phyloP scores from a whole-genome alignment of 1,140 invertebrate genomes.

The Laupala kohalensis region DNA sequence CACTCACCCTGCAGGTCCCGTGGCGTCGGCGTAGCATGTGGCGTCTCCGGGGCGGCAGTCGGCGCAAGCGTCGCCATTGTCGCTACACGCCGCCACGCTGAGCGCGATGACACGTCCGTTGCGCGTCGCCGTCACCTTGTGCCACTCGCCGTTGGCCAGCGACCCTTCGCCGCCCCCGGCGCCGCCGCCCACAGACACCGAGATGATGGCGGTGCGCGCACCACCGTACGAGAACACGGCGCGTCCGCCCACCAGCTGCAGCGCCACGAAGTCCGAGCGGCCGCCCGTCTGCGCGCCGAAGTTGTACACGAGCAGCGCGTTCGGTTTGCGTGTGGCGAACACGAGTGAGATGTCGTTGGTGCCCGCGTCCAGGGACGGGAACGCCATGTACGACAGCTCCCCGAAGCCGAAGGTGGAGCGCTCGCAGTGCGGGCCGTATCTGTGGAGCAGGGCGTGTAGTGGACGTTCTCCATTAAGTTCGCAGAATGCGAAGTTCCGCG shows the following conservation, averaged over 20 bases:
- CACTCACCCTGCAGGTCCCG: constrained; percentile 68
- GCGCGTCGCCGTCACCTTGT: constrained; percentile 79
- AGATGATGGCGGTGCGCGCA: constrained; percentile 69
- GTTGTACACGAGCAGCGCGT: constrained; percentile 79
- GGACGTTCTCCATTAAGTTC: too few species aligned
- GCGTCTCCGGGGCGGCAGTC: constrained; percentile 69
- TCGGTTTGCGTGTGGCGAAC: constrained; percentile 77
- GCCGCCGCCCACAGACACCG: constrained; percentile 46
- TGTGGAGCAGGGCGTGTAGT: constrained; percentile 21
- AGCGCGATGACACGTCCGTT: constrained; percentile 77
- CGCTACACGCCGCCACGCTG: constrained; percentile 63
- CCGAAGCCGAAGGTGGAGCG: constrained; percentile 78
- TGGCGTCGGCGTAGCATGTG: constrained; percentile 68
- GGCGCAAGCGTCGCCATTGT: constrained; percentile 71
- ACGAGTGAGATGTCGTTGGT: constrained; percentile 84
- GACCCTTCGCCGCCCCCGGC: constrained; percentile 22
- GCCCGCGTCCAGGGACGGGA: constrained; percentile 66
- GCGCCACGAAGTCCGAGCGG: constrained; percentile 79
- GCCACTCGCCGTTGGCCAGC: constrained; percentile 77
- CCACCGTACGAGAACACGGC: constrained; percentile 83
- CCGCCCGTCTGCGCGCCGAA: constrained; percentile 75
- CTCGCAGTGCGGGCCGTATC: constrained; percentile 84
- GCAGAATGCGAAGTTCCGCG: too few species aligned
- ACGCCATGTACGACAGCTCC: constrained; percentile 79
- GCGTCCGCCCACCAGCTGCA: constrained; percentile 71